Conservation (phyloP, 2,797 vertebrate genomes). For the Tapirus indicus region DNA sequence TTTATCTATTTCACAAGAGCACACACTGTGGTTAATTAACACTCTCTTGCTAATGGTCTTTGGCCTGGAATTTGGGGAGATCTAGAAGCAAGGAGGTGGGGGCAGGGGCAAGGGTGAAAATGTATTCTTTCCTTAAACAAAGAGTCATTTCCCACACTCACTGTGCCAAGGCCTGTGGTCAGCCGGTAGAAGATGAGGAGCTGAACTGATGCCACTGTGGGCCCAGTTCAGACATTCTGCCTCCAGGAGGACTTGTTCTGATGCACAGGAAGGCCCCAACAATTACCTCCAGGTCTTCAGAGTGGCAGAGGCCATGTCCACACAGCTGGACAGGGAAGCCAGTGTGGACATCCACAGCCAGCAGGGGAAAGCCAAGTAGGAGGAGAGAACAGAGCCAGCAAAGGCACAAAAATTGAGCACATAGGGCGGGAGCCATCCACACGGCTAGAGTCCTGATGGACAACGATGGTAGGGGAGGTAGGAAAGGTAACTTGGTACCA, state of each 20-base stretch:
- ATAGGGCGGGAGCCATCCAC: fast-evolving
- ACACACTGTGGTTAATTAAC: constrained; percentile 29
- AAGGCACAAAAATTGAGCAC: not conserved
- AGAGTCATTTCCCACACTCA: not conserved
- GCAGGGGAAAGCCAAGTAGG: not conserved
- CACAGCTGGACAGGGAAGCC: not conserved
- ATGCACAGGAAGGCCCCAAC: not conserved
- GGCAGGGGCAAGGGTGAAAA: not conserved
- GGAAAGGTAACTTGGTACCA: not conserved
- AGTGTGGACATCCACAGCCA: not conserved
- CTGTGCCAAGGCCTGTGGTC: not conserved
- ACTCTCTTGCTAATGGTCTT: constrained; percentile 16
- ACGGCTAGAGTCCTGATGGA: not conserved
- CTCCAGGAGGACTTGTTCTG: not conserved
- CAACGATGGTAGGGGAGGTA: not conserved
- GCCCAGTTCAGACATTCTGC: fast-evolving
- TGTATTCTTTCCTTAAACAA: not conserved
- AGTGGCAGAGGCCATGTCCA: fast-evolving
- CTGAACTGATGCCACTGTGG: not conserved
- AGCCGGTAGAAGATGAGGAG: not conserved
- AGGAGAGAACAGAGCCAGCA: not conserved
- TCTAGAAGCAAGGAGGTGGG: not conserved
- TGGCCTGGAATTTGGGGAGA: not conserved
- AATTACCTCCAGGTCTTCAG: not conserved
- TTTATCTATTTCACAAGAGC: not conserved